Conservation (phyloP, 2,888 invertebrate genomes). For the Pecten maximus region DNA sequence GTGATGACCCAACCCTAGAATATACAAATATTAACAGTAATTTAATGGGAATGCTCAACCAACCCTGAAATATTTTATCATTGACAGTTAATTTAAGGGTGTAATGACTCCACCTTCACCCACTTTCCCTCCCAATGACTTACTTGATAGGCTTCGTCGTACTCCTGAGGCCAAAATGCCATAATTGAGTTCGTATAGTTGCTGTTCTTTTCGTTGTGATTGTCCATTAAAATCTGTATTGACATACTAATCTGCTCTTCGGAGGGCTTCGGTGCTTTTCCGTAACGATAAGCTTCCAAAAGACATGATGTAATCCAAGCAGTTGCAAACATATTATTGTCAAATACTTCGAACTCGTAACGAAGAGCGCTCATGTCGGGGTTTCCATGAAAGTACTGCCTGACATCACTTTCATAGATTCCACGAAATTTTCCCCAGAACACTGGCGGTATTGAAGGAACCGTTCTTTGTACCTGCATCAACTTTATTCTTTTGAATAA, state of each 20-base stretch:
- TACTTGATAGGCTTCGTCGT: constrained; percentile 54
- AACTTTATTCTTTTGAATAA: constrained; percentile 59
- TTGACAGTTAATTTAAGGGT: no score
- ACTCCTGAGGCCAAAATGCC: constrained; percentile 71
- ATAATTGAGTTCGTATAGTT: constrained; percentile 65
- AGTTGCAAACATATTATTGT: constrained; percentile 79
- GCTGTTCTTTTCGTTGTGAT: constrained; percentile 64
- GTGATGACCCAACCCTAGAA: not conserved
- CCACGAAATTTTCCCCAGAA: constrained; percentile 71
- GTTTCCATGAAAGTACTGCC: constrained; percentile 73
- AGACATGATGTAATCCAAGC: constrained; percentile 74
- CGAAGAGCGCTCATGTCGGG: constrained; percentile 66
- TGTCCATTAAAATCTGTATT: constrained; percentile 60
- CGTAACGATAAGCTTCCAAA: constrained; percentile 71
- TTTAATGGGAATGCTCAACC: not conserved
- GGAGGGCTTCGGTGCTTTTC: constrained; percentile 60
- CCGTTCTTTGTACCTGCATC: constrained; percentile 63
- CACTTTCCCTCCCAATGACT: no score
- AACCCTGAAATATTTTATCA: not conserved
- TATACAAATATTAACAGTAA: not conserved
- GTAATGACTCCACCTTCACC: no score
- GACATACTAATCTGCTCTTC: constrained; percentile 56
- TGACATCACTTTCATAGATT: constrained; percentile 74
- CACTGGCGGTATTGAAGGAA: constrained; percentile 61
- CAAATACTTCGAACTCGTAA: constrained; percentile 69